phyloP scores from a whole-genome alignment of 2,888 invertebrate species.

The Gasteruption jaculator region DNA sequence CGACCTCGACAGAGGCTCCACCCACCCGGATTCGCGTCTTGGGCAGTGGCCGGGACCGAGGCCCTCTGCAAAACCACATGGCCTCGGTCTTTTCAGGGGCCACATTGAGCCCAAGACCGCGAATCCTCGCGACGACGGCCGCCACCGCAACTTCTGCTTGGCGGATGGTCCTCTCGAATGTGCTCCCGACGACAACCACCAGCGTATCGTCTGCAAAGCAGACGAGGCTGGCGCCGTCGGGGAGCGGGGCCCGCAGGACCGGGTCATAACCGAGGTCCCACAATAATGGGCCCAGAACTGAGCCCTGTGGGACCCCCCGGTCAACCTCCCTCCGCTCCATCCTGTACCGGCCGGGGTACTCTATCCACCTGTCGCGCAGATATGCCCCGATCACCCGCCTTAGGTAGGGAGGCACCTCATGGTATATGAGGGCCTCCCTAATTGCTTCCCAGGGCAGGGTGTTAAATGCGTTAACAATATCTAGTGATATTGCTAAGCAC shows the following conservation, averaged over 20 bases:
- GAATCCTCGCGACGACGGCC: neutral
- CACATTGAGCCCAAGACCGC: neutral
- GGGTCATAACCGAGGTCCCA: slow-evolving; percentile 8
- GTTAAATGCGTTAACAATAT: slow-evolving; percentile 5
- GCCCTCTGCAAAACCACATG: neutral
- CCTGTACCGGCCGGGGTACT: neutral
- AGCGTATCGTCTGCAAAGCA: slow-evolving; percentile 10
- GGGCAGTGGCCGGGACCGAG: neutral
- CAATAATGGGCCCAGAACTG: slow-evolving; percentile 9
- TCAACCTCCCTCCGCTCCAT: neutral
- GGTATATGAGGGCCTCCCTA: neutral
- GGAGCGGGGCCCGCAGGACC: neutral
- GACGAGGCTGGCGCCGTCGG: neutral
- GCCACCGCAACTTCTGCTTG: neutral
- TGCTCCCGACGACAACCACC: neutral
- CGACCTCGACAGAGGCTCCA: slow-evolving; percentile 2
- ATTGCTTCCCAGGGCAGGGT: neutral
- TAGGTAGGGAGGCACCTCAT: neutral
- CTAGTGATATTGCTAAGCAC: neutral
- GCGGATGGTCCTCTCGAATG: neutral
- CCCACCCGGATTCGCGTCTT: neutral
- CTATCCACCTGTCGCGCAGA: neutral
- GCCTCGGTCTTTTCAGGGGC: slow-evolving; percentile 1
- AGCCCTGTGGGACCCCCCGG: neutral
- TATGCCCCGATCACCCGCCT: neutral